These are phyloP conservation scores for Digitonthophagus gazella DNA, from an alignment of 2,888 invertebrate genomes.

Conservation along the genomic window DNA sequence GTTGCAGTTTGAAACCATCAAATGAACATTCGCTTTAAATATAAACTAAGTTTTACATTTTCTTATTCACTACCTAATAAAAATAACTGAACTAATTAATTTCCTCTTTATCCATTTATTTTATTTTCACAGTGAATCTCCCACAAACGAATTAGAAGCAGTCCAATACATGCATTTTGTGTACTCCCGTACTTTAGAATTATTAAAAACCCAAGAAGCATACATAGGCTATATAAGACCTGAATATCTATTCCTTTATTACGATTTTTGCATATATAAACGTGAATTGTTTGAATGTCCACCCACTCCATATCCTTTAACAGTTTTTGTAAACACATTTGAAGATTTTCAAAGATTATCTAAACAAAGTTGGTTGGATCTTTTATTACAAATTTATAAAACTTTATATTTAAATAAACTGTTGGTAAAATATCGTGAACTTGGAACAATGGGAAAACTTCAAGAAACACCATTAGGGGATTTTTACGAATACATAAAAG, in stretches of 20 bases:
- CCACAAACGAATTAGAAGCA: background rate
- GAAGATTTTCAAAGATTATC: background rate
- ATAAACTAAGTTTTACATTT: no score
- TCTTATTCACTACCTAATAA: no score
- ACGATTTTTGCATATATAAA: constrained; percentile 3
- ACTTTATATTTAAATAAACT: constrained; percentile 1
- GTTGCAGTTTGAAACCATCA: no score
- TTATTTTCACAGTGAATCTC: no score
- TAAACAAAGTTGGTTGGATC: constrained; percentile 2
- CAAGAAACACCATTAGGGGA: background rate
- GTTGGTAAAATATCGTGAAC: background rate
- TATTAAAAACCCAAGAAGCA: background rate
- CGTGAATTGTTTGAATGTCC: background rate
- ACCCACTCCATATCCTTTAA: background rate
- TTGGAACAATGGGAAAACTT: background rate
- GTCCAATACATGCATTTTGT: constrained; percentile 1
- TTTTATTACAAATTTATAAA: constrained; percentile 8
- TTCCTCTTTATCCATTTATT: no score
- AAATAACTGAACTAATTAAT: no score
- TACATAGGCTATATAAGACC: background rate
- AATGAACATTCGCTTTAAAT: no score
- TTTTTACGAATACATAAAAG: background rate
- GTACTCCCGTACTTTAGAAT: background rate
- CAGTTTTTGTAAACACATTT: background rate
- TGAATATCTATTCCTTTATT: constrained; percentile 9